Percentiles rank a stretch among this genome's conserved stretches.
Conservation (phyloP, 2,113 vertebrate species). For the Litocranius walleri region DNA sequence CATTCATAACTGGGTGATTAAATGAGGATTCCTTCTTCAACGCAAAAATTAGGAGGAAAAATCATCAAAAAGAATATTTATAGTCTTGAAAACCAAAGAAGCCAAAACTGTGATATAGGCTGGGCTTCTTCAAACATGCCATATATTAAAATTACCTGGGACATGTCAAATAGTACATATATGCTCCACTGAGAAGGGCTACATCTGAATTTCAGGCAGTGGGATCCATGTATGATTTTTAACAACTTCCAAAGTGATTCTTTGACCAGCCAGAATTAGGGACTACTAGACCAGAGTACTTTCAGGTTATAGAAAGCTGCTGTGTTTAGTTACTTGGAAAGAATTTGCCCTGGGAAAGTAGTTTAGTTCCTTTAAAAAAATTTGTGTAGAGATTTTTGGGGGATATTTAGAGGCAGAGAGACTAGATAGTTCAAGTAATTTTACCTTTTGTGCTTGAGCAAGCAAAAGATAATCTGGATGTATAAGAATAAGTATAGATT, state of each 20-base stretch:
- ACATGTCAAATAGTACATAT: neutral
- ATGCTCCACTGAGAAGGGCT: neutral
- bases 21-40: neutral
- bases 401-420: neutral
- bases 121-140: neutral
- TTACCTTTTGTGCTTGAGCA: neutral
- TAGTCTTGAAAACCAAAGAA: neutral
- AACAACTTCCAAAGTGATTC: neutral
- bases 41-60: neutral
- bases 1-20: neutral
- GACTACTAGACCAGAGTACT: neutral
- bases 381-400: neutral
- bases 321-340: neutral
- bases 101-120: neutral
- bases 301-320: neutral
- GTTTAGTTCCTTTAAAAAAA: neutral
- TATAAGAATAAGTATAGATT: neutral
- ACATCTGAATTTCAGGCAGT: neutral
- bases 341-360: neutral
- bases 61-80: neutral
- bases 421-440: neutral
- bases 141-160: neutral
- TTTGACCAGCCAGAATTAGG: neutral
- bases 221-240: neutral
- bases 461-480: neutral